phyloP scores from a whole-genome alignment of 2,888 invertebrate genomes.

The Epistrophe grossulariae region DNA sequence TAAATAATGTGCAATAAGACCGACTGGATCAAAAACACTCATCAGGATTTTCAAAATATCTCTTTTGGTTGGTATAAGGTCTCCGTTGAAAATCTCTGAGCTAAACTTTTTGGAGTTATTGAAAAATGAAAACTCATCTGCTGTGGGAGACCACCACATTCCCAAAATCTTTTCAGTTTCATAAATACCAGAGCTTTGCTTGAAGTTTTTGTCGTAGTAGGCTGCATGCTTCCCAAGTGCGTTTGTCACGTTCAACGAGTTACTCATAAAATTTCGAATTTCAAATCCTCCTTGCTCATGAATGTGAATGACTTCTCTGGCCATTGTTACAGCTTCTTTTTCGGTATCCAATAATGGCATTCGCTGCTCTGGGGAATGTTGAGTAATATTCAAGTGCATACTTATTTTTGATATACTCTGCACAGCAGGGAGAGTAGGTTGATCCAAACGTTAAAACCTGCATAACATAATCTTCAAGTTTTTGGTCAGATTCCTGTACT shows the following conservation, averaged over 20 bases:
- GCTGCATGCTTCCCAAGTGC: constrained; percentile 11
- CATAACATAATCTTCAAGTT: constrained; percentile 41
- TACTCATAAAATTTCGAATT: constrained; percentile 45
- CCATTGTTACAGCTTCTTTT: constrained; percentile 12
- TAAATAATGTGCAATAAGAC: too few species aligned
- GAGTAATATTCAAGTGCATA: background rate
- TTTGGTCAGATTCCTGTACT: constrained; percentile 54
- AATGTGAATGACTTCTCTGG: constrained; percentile 4
- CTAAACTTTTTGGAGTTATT: too few species aligned
- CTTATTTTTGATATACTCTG: background rate
- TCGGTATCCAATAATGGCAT: constrained; percentile 5
- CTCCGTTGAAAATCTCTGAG: too few species aligned
- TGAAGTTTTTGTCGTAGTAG: background rate
- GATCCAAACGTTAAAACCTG: background rate
- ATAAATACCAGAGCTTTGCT: background rate
- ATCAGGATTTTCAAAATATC: too few species aligned
- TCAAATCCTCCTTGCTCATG: constrained; percentile 45
- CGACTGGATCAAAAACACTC: too few species aligned
- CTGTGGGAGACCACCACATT: too few species aligned
- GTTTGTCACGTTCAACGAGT: constrained; percentile 7
- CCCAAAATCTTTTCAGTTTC: too few species aligned
- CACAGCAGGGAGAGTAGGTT: background rate
- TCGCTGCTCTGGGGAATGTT: background rate
- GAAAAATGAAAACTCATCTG: too few species aligned
- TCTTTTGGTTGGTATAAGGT: too few species aligned